Evolutionary conservation across 2,113 vertebrate species (phyloP), one percentile per base, ranked within the genome.

Genomic region (Chroicocephalus ridibundus): DNA sequence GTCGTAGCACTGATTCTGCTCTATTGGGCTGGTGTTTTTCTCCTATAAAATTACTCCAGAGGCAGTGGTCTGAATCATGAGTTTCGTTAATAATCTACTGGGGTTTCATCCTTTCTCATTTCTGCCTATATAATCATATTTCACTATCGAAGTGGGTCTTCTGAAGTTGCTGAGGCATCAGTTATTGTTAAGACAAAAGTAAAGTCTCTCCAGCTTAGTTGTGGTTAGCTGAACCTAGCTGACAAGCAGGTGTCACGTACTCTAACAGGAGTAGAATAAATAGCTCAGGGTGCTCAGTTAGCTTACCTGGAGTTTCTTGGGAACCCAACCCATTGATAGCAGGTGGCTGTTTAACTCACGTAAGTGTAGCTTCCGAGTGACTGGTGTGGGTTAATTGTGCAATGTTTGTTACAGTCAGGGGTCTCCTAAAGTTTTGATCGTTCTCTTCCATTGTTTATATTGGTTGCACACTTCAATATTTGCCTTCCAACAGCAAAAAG

Each of bases 291-390:
- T 38, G 72, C 22, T 42, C 52, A 5, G 6, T 15, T 25, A 8
- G 40, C 54, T 47, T 15, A 24, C 6, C 12, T 34, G 64, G 64
- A 18, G 36, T 29, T 70, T 57, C 51, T 36, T 27, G 66, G 57
- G 65, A 40, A 13, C 34, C 38, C 51, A 57, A 0, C 46, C 42
- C 3, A 1, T n/a, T 34, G 10, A 2, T 11, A 19, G 49, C 1
- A 1, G 32, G 47, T 24, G 17, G 52, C 46, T 54, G 21, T 11
- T 49, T 71, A 17, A 60, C 46, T 40, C 2, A 0, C 4, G 0
- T 8, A 7, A 36, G 46, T 0, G 2, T 14, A 36, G n/a, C 64
- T 80, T 34, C 47, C 32, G 11, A 21, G n/a, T 15, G 54, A 21
- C 57, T 42, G 46, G 4, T 20, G 40, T 36, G 38, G 25, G 40